Percentiles rank a stretch among this genome's conserved stretches.
Conservation (phyloP, 2,888 invertebrate genomes). For the Caenorhabditis becei region DNA sequence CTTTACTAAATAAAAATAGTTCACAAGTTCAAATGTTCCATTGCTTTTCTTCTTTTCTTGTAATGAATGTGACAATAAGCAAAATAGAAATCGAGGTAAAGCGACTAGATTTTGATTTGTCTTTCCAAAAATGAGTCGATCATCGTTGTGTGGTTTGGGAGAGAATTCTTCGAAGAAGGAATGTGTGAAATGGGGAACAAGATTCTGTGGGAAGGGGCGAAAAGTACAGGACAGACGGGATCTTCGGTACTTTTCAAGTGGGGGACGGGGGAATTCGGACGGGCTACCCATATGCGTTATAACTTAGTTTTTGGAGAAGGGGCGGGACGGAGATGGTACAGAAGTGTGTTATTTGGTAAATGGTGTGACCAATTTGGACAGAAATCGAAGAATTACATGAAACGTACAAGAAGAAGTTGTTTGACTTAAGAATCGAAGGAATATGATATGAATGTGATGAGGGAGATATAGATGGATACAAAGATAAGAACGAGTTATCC, state of each 20-base stretch:
- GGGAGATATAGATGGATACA: neutral
- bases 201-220: neutral
- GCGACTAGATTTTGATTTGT: conserved; percentile 40
- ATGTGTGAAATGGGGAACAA: conserved; percentile 15
- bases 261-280: conserved; percentile 21
- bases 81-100: conserved; percentile 43
- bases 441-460: conserved; percentile 35
- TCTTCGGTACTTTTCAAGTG: conserved; percentile 42
- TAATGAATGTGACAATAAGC: conserved; percentile 21
- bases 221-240: conserved; percentile 11
- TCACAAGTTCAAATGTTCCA: conserved; percentile 10
- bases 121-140: conserved; percentile 15
- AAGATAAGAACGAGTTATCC: neutral
- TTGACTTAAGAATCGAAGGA: neutral
- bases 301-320: conserved; percentile 26
- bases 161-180: conserved; percentile 1
- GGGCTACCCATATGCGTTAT: conserved; percentile 50
- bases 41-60: conserved; percentile 16
- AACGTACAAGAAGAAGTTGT: conserved; percentile 10
- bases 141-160: conserved; percentile 28
- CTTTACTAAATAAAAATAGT: neutral
- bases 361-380: conserved; percentile 36
- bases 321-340: conserved; percentile 18
- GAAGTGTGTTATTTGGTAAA: conserved; percentile 22
- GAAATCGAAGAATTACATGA: conserved; percentile 18